Conservation (phyloP, 1,140 invertebrate species). For the Drosophila tani region DNA sequence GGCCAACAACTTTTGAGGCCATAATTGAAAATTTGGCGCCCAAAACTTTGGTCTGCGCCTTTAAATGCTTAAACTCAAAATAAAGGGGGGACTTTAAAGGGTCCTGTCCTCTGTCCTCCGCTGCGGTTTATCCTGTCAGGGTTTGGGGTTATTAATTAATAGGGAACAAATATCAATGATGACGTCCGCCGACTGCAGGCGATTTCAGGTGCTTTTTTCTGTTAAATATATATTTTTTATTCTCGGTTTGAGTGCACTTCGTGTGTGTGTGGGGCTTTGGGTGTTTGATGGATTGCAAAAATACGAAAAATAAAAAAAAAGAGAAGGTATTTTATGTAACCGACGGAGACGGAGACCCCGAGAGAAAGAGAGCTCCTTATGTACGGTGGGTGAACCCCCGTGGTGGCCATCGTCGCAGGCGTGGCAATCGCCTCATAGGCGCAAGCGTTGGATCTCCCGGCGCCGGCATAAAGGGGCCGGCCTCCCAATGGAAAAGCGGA, state of each 20-base stretch:
- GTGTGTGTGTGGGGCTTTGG: slow-evolving; percentile 12
- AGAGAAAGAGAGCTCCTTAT: slow-evolving; percentile 29
- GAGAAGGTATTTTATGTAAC: slow-evolving; percentile 74
- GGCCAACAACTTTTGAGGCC: slow-evolving; percentile 53
- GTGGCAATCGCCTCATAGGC: slow-evolving; percentile 72
- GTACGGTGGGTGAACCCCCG: slow-evolving; percentile 42
- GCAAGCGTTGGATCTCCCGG: slow-evolving; percentile 72
- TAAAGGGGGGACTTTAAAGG: slow-evolving; percentile 9
- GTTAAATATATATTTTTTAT: not conserved
- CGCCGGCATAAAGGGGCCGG: slow-evolving; percentile 34
- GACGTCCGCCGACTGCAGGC: slow-evolving; percentile 34
- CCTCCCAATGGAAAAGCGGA: slow-evolving; percentile 71
- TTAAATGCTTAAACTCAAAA: slow-evolving; percentile 11
- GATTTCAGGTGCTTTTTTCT: slow-evolving; percentile 35
- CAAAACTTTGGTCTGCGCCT: slow-evolving; percentile 17
- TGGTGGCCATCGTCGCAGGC: slow-evolving; percentile 38
- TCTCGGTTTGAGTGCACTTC: not conserved
- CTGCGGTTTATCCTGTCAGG: slow-evolving; percentile 14
- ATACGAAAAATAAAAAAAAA: too few relatives aligned
- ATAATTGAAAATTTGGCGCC: slow-evolving; percentile 54
- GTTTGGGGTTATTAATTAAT: slow-evolving; percentile 64
- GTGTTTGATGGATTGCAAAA: slow-evolving; percentile 78
- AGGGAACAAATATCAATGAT: slow-evolving; percentile 57
- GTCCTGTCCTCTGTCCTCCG: not conserved
- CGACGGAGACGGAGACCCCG: slow-evolving; percentile 3